Base-by-base conservation (phyloP, 2,888 invertebrate genomes). In the Rhogogaster chlorosoma region DNA sequence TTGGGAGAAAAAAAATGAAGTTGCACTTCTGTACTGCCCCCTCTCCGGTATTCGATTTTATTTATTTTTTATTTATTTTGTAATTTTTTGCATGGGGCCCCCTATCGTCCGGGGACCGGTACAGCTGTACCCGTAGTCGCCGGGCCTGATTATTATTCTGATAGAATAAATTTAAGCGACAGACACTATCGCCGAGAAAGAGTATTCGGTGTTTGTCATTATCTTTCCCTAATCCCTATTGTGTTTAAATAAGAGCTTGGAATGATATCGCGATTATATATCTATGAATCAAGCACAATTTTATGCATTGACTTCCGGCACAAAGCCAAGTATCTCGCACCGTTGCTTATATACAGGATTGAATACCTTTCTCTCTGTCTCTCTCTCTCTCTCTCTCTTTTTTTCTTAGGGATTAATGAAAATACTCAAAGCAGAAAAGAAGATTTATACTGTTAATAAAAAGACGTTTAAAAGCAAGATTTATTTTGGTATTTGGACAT, bases 381-480 rank as follows among this genome's bases (percentile, higher is more conserved):
- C 22, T 29, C n/a, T 71, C 38, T 18, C 1, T 22, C 5, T 49
- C 18, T 38, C 12, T 75, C 6, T n/a, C 18, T 75, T 26, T 29
- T 15, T 75, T 42, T 12, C 12, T 22, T 32, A 77, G 22, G 38
- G 80, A 64, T 80, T 80, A 61, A 64, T 61, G 64, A 80, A 80
- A 80, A 80, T 80, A 61, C 64, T 38, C 12, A 80, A 80, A 80
- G 80, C 36, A 64, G 80, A 80, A 80, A 29, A 42, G 38, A 64
- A 80, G 61, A 61, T 64, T 80, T 57, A 61, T 64, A 29, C 38
- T 61, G 80, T 64, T 57, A 80, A 64, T 80, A 80, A 80, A 80
- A 80, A 61, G 64, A 64, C 80, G 38, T 57, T 64, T 80, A 64
- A 80, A 61, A 80, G 80, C 22, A 80, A 61, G 80, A 80, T 80